A percentile compares a stretch with the other conserved stretches of the same genome.
Conservation (phyloP, 2,113 vertebrate genomes). For the Rhegmatorhina hoffmannsi region DNA sequence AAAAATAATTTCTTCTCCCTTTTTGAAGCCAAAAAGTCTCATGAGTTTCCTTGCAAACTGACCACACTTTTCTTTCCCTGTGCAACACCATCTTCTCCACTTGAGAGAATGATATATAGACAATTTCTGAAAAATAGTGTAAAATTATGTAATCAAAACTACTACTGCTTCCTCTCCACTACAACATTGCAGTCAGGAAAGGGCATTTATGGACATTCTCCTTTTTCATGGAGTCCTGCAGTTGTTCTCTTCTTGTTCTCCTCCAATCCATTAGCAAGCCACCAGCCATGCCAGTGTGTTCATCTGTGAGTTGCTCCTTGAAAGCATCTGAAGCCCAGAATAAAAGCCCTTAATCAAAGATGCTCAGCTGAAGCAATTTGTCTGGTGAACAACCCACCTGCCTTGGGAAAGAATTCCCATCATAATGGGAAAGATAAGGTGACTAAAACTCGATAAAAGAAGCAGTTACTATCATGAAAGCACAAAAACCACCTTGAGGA, state of each 20-base stretch:
- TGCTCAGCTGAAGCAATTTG: background rate
- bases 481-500: background rate
- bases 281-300: background rate
- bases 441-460: background rate
- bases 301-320: background rate
- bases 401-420: background rate
- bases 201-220: background rate
- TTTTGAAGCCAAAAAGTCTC: background rate
- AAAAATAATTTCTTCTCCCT: background rate
- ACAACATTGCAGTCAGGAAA: background rate
- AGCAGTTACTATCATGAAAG: background rate
- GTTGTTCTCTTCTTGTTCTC: background rate
- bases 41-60: background rate
- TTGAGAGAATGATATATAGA: background rate
- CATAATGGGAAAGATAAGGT: background rate
- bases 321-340: background rate
- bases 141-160: background rate
- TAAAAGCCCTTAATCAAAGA: background rate
- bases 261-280: background rate
- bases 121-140: background rate
- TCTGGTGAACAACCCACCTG: background rate
- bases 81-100: background rate
- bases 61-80: background rate
- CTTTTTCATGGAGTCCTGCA: background rate
- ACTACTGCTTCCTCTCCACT: background rate